Base-by-base conservation (phyloP, 1,140 invertebrate species). In the Tetramorium parvispinum region DNA sequence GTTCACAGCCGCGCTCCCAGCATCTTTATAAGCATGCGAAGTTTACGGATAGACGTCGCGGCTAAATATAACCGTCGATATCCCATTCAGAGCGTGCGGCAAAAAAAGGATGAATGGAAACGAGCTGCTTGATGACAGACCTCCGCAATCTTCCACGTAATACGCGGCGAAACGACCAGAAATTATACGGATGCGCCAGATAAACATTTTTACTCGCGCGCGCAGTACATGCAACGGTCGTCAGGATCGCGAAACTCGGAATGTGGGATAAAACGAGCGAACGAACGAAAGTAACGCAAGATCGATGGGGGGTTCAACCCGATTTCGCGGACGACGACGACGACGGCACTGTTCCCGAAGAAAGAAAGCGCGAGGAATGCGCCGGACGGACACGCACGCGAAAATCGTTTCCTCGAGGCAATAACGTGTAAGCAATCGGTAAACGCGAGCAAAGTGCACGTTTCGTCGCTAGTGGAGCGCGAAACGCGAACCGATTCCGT, bases 21-120 rank as follows among this genome's bases (percentile, higher is more conserved):
- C 68, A 61, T 61, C 79, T 59, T 75, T 5, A 49, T 75, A 59
- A 83, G 53, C 40, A 40, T 46, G 21, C 53, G 13, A 83, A 73
- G 40, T 83, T 83, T 75, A 75, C 8, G 55, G 13, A 59, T 43
- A 73, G 37, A 70, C 51, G 18, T 55, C 32, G 32, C 21, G 51
- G 40, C 40, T 83, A 83, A 83, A 83, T 83, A 75, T 83, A 83
- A 40, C 40, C 68, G 24, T 49, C 43, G 68, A 83, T 75, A 83
- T 83, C 10, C 55, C 79, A 83, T 83, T 73, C 40, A 37, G 43
- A 83, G 32, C 40, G 24, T 24, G 32, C 46, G 27, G n/a, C 10
- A 24, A 16, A 66, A 65, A 79, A 46, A 61, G 18, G 53, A 24
- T 83, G 68, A 82, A 73, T 73, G 79, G 24, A 73, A 71, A 43